Evolutionary conservation across 2,113 vertebrate genomes (phyloP).

Genomic region (Anarrhichthys ocellatus): DNA sequence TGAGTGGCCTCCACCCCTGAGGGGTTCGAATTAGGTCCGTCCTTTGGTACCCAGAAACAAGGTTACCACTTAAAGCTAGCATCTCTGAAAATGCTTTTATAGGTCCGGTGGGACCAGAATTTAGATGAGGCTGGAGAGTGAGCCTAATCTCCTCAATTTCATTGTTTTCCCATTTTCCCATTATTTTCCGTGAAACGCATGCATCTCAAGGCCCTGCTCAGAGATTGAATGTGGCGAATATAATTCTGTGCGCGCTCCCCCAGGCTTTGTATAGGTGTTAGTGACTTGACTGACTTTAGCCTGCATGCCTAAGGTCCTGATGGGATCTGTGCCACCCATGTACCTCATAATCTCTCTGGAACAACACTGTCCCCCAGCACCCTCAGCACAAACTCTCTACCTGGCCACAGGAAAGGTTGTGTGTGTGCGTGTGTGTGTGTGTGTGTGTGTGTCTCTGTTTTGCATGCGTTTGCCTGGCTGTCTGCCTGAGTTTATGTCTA

Average conservation of each 20-base stretch:
- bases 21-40: slow-evolving; percentile 54
- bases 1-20: slow-evolving; percentile 43
- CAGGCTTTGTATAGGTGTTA: slow-evolving; percentile 57
- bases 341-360: slow-evolving; percentile 67
- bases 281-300: slow-evolving; percentile 70
- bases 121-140: slow-evolving; percentile 60
- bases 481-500: slow-evolving; percentile 21
- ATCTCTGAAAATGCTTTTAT: slow-evolving; percentile 52
- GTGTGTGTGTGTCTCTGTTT: slow-evolving; percentile 12
- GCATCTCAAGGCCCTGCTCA: slow-evolving; percentile 47
- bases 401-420: slow-evolving; percentile 37
- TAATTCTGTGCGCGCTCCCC: slow-evolving; percentile 64
- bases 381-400: slow-evolving; percentile 31
- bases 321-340: slow-evolving; percentile 68
- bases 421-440: neutral
- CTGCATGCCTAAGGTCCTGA: slow-evolving; percentile 60
- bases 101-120: slow-evolving; percentile 64
- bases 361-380: slow-evolving; percentile 52
- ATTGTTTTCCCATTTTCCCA: slow-evolving; percentile 72
- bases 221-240: slow-evolving; percentile 63
- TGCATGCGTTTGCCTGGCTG: slow-evolving; percentile 41
- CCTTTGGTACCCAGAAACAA: slow-evolving; percentile 51
- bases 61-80: slow-evolving; percentile 66
- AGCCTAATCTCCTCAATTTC: slow-evolving; percentile 69
- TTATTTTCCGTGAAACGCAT: slow-evolving; percentile 64